Percentiles rank a stretch among this genome's conserved stretches.
phyloP scores from a whole-genome alignment of 2,797 vertebrate genomes.

The Sebastolobus alascanus region DNA sequence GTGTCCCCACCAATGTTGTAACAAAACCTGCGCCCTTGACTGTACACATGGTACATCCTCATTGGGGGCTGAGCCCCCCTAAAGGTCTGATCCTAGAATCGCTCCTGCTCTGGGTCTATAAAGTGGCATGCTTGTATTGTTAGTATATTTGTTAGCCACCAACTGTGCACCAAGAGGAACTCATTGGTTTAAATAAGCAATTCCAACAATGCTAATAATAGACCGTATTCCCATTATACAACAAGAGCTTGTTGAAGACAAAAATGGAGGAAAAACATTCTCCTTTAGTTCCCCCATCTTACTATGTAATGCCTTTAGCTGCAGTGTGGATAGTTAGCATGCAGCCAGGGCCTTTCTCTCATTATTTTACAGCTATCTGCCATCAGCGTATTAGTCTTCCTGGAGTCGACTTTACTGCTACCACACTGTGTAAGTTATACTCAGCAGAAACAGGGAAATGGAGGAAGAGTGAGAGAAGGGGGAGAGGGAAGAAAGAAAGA shows the following conservation, averaged over 20 bases:
- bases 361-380: constrained; percentile 58
- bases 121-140: constrained; percentile 2
- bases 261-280: constrained; percentile 13
- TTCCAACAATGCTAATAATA: constrained; percentile 23
- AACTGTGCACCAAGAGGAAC: constrained; percentile 12
- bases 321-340: constrained; percentile 51
- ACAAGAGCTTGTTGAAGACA: constrained; percentile 7
- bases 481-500: background rate
- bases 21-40: too few relatives aligned
- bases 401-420: constrained; percentile 42
- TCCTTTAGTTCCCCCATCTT: constrained; percentile 3
- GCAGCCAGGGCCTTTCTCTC: constrained; percentile 31
- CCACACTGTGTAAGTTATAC: constrained; percentile 38
- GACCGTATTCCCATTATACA: constrained; percentile 28
- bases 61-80: too few relatives aligned
- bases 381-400: constrained; percentile 55
- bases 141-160: background rate
- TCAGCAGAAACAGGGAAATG: constrained; percentile 44
- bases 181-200: constrained; percentile 26
- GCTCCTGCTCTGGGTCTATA: background rate
- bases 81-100: too few relatives aligned
- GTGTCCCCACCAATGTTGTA: too few relatives aligned
- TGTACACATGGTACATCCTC: too few relatives aligned
- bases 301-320: constrained; percentile 33
- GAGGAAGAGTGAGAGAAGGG: constrained; percentile 11